phyloP scores from a whole-genome alignment of 2,113 vertebrate genomes.

The Gymnocephalus cernua region DNA sequence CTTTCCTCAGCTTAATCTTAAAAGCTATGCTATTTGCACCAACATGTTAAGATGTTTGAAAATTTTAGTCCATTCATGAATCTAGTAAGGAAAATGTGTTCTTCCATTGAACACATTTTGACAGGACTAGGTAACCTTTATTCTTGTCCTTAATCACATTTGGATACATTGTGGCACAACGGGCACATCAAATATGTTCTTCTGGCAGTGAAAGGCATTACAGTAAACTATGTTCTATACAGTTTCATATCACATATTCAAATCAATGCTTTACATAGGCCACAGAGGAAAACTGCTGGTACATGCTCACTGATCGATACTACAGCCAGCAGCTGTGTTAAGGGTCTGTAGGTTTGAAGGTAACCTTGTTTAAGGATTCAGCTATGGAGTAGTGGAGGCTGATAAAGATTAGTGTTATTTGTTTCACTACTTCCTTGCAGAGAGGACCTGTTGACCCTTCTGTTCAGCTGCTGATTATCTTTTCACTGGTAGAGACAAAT shows the following conservation, averaged over 20 bases:
- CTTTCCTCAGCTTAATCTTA: slow-evolving; percentile 21
- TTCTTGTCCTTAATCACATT: neutral
- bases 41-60: slow-evolving; percentile 33
- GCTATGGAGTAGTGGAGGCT: slow-evolving; percentile 24
- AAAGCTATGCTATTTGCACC: slow-evolving; percentile 38
- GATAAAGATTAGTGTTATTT: slow-evolving; percentile 64
- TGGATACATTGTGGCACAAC: neutral
- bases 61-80: slow-evolving; percentile 49
- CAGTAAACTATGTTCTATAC: neutral
- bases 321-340: slow-evolving; percentile 24
- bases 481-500: slow-evolving; percentile 72
- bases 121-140: slow-evolving; percentile 43
- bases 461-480: slow-evolving; percentile 75
- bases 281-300: neutral
- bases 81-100: slow-evolving; percentile 36
- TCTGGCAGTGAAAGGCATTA: neutral
- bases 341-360: slow-evolving; percentile 42
- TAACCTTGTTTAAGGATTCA: slow-evolving; percentile 61
- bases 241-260: slow-evolving; percentile 5
- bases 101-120: slow-evolving; percentile 31
- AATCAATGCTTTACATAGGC: slow-evolving; percentile 21
- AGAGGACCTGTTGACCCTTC: slow-evolving; percentile 72
- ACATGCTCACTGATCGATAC: slow-evolving; percentile 35
- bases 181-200: neutral
- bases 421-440: slow-evolving; percentile 51